Base-by-base conservation (phyloP, 2,797 vertebrate genomes). In the Helarctos malayanus region DNA sequence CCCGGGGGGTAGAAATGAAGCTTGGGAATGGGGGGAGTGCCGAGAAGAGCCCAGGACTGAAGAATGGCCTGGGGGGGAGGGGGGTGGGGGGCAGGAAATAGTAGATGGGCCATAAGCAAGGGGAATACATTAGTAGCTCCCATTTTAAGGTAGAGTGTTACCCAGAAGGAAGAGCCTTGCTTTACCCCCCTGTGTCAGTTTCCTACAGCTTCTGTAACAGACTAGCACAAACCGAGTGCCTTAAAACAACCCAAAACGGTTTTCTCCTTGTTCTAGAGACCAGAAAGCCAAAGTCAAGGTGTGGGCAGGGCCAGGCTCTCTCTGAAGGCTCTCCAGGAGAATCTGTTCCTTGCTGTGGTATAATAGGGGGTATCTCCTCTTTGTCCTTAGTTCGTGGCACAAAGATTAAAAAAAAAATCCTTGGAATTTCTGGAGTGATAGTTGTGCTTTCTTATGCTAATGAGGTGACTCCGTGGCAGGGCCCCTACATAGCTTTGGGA, bases 401-500 rank as follows among this genome's bases (percentile, higher is more conserved):
- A 85, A 73, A 95, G 23, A 68, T 69, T 81, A 56, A 79, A 35
- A 88, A 65, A 89, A 52, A 88, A 57, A 12, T n/a, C 45, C n/a
- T 75, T 86, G 65, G 57, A 38, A 52, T 95, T 68, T 81, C 49
- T 93, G 68, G 75, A 68, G 65, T 18, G 27, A 68, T 69, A 7
- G 49, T 35, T 80, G 14, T 81, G 8, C 49, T 90, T 38, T 86
- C 35, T 89, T 78, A 57, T 59, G 63, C 29, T 69, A 59, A 75
- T n/a, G 38, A 85, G 23, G 12, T 56, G 38, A 71, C 63, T 52
- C 18, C 19, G 11, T n/a, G 5, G 14, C 75, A n/a, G 21, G 16
- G 47, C 10, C 2, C 8, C 41, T 71, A 32, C 61, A 69, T 52
- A 57, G 45, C 84, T 76, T 92, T n/a, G 85, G 41, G 19, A 29